Evolutionary conservation across 2,888 invertebrate genomes (phyloP), one percentile per base, ranked within the genome.

Genomic region (Melanotus villosus): DNA sequence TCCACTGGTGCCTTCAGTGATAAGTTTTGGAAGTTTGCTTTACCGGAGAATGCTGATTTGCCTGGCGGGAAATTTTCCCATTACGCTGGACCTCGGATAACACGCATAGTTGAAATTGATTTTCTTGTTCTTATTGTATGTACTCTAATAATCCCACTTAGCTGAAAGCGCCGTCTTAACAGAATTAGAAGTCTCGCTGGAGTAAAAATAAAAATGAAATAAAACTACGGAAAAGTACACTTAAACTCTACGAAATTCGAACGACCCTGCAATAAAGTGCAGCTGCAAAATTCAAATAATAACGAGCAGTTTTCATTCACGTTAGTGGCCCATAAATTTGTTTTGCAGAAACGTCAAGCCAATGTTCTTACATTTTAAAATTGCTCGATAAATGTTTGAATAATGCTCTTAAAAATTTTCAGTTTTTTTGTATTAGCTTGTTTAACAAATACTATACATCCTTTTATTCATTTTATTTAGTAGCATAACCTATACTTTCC

Each of bases 1-100:
- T 56, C 54, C 54, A 32, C 19, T 18, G 34, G 32, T 56, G 34
- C 54, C 54, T 56, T 26, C 26, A 26, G 26, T 26, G 26, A 26
- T 26, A 26, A 26, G 26, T 32, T 56, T 34, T 16, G 32, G 34
- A 56, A 56, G 34, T 56, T 43, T 56, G 54, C 54, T 56, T 12
- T 34, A 58, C 58, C 58, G 58, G 23, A 58, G 41, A 58, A 58
- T 58, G 58, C 34, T 41, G 26, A 54, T 54, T 26, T 58, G 41
- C 38, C 23, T 12, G 36, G 38, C 38, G 58, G 34, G n/a, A 26
- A 50, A 58, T 38, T 58, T 36, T 58, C 36, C 34, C 34, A 38
- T 38, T 58, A 36, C 58, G 23, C 38, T 41, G 23, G 41, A 12
- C 34, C 41, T 23, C 38, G 23, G 38, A 58, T 58, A 58, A 38